Percentiles rank a stretch among this genome's conserved stretches.
Conservation (phyloP, 2,888 invertebrate genomes). For the Anaspis maculata region DNA sequence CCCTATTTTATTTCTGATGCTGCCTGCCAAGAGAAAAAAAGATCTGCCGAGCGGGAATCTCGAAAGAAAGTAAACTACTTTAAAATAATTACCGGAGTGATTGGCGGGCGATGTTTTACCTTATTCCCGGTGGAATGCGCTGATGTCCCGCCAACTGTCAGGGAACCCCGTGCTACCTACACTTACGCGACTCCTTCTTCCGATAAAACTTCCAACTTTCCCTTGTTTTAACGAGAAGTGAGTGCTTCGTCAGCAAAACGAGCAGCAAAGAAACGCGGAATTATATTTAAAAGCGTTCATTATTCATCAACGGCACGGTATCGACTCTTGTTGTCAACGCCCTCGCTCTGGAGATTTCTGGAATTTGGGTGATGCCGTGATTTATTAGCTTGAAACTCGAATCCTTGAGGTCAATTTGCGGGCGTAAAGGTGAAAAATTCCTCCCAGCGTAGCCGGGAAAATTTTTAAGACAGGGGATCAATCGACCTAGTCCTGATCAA, state of each 20-base stretch:
- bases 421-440: too few species aligned
- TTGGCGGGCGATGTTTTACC: conserved; percentile 35
- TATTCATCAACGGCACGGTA: conserved; percentile 8
- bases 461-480: too few species aligned
- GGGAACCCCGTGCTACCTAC: conserved; percentile 1
- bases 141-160: conserved; percentile 33
- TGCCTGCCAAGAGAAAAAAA: not conserved
- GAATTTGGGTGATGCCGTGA: too few species aligned
- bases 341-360: too few species aligned
- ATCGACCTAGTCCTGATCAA: too few species aligned
- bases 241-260: conserved; percentile 11
- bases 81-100: conserved; percentile 40
- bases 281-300: conserved; percentile 14
- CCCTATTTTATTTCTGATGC: too few species aligned
- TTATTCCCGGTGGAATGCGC: conserved; percentile 25
- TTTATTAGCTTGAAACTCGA: too few species aligned
- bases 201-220: not conserved
- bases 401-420: too few species aligned
- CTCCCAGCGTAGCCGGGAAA: too few species aligned
- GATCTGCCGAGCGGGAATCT: not conserved
- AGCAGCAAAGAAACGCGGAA: conserved; percentile 12
- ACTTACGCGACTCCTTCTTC: not conserved
- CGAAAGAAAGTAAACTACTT: conserved; percentile 29
- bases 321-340: conserved; percentile 13
- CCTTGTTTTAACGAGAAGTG: too few species aligned